Evolutionary conservation across 2,888 invertebrate species (phyloP).

Genomic region (Ischnus inquisitorius): DNA sequence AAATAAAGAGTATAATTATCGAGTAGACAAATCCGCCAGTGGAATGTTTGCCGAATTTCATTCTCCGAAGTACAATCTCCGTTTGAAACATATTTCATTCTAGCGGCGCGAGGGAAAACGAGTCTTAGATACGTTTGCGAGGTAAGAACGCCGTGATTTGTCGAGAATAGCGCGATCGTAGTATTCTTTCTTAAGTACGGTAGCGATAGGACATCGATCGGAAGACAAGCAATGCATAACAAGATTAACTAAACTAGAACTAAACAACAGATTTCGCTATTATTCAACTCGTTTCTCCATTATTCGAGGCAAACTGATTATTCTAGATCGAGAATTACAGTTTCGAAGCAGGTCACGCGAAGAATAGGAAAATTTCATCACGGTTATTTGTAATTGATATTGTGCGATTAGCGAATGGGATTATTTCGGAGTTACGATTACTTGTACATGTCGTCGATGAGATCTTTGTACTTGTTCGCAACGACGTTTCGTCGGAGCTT

Average conservation of each 20-base stretch:
- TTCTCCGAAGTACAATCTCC: background rate
- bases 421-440: conserved; percentile 77
- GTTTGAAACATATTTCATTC: background rate
- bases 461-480: conserved; percentile 91
- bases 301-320: conserved; percentile 26
- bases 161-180: background rate
- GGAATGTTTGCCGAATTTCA: background rate
- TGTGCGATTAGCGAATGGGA: background rate
- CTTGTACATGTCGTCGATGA: conserved; percentile 93
- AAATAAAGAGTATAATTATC: conserved; percentile 68
- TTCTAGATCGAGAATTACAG: conserved; percentile 51
- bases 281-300: background rate
- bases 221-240: background rate
- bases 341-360: conserved; percentile 60
- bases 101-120: background rate
- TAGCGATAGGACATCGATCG: background rate
- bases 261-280: background rate
- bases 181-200: background rate
- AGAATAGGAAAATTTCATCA: conserved; percentile 49
- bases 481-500: conserved; percentile 94
- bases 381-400: conserved; percentile 9
- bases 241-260: background rate
- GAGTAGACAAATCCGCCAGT: conserved; percentile 31
- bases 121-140: background rate
- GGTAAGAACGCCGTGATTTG: background rate